Conservation (phyloP, 2,113 vertebrate species). For the Rhinopomastus cyanomelas region DNA sequence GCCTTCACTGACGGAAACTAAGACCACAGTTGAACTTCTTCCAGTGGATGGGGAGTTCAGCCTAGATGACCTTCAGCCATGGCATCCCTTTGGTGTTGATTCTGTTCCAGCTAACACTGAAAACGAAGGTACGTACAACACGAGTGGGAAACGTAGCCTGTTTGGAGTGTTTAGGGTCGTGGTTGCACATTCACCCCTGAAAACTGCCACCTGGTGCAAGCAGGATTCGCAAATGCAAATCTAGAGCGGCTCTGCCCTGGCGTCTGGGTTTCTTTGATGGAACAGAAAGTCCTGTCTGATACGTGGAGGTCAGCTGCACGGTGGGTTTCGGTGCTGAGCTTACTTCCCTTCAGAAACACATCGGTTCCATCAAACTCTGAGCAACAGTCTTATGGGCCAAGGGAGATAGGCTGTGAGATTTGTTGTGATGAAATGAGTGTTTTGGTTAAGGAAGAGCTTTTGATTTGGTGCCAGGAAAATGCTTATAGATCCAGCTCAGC, state of each 20-base stretch:
- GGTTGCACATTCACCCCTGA: background rate
- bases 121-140: conserved; percentile 85
- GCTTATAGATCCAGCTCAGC: background rate
- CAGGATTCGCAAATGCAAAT: background rate
- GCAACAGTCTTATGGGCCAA: background rate
- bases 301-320: background rate
- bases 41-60: conserved; percentile 86
- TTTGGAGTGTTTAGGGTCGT: background rate
- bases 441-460: background rate
- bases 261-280: background rate
- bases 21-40: conserved; percentile 88
- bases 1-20: conserved; percentile 90
- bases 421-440: background rate
- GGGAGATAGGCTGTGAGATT: background rate
- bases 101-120: conserved; percentile 93
- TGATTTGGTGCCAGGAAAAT: background rate
- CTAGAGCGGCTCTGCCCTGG: background rate
- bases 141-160: background rate
- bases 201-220: background rate
- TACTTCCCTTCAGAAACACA: background rate
- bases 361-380: too few species aligned
- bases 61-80: conserved; percentile 87
- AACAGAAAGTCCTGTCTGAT: background rate
- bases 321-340: background rate
- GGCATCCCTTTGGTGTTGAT: conserved; percentile 92